Conservation (phyloP, 2,888 invertebrate genomes). For the Ectemnius lituratus region DNA sequence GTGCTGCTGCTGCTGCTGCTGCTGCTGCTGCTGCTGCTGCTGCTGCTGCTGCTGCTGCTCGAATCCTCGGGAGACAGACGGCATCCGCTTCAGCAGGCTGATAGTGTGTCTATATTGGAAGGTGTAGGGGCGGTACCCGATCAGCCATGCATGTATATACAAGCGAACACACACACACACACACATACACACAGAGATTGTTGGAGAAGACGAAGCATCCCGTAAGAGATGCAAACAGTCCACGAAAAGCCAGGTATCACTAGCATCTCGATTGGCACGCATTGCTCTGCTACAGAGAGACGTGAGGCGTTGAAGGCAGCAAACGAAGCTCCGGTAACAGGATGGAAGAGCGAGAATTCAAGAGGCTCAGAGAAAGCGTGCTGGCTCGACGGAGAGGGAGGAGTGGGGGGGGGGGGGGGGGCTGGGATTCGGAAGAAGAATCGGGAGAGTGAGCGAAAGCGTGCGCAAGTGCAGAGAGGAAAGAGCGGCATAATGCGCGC, state of each 20-base stretch:
- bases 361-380: not conserved
- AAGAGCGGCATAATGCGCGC: constrained; percentile 71
- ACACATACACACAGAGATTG: constrained; percentile 11
- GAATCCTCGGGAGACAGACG: constrained; percentile 25
- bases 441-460: constrained; percentile 26
- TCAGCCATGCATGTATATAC: constrained; percentile 38
- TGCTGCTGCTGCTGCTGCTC: constrained; percentile 11
- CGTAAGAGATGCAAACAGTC: constrained; percentile 45
- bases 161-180: not conserved
- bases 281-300: too few species aligned
- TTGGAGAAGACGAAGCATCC: constrained; percentile 29
- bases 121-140: constrained; percentile 34
- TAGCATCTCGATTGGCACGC: constrained; percentile 26
- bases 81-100: not conserved
- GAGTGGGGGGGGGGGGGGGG: not conserved
- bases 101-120: not conserved
- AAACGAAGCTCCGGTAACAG: not conserved
- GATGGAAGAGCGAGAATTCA: not conserved
- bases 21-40: constrained; percentile 14
- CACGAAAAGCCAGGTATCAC: constrained; percentile 46
- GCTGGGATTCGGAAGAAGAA: constrained; percentile 1
- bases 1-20: not conserved
- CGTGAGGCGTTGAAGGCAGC: not conserved
- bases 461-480: constrained; percentile 41
- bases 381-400: not conserved